Percentiles rank a stretch among this genome's conserved stretches.
These are phyloP conservation scores for Polietes domitor DNA, from an alignment of 2,888 invertebrate species.

Conservation along the genomic window DNA sequence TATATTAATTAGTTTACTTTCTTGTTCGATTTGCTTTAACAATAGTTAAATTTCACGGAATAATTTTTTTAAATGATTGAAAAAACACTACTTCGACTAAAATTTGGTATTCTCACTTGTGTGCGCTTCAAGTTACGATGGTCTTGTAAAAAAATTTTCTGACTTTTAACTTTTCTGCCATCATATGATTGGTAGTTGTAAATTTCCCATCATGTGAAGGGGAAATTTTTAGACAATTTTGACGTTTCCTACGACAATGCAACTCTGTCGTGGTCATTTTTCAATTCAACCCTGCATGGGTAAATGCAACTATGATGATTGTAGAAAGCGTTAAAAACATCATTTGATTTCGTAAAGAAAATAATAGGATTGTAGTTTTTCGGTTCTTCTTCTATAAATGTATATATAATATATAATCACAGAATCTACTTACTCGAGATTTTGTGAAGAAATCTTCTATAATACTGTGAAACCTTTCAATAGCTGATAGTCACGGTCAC, in stretches of 20 bases:
- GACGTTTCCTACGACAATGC: background rate
- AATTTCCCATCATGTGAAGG: conserved; percentile 67
- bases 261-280: conserved; percentile 29
- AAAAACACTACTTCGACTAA: background rate
- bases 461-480: no score
- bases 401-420: no score
- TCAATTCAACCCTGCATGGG: conserved; percentile 28
- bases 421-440: no score
- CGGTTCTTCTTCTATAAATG: no score
- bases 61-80: conserved; percentile 25
- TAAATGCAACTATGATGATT: background rate
- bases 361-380: no score
- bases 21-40: conserved; percentile 41
- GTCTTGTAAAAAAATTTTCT: conserved; percentile 76
- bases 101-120: conserved; percentile 71
- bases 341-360: no score
- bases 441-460: no score
- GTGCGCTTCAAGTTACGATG: conserved; percentile 74
- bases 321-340: background rate
- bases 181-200: conserved; percentile 77
- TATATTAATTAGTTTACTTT: conserved; percentile 48
- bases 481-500: no score
- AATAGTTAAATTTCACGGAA: background rate
- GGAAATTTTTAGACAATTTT: conserved; percentile 65
- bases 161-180: conserved; percentile 72